Conservation (phyloP, 2,113 vertebrate genomes). For the Barbus barbus region DNA sequence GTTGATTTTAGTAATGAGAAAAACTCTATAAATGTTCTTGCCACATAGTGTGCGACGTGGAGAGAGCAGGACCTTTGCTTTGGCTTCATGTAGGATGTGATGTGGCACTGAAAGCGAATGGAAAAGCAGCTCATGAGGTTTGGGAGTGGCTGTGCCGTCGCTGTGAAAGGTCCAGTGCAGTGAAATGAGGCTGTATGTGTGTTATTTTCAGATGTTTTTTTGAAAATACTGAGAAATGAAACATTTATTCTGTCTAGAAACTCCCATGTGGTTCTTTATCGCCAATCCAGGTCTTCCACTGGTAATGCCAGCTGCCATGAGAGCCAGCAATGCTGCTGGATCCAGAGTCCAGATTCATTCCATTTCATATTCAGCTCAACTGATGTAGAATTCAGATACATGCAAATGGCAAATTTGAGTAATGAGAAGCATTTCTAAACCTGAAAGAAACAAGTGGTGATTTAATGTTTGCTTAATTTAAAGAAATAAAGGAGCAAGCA, state of each 20-base stretch:
- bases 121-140: conserved; percentile 13
- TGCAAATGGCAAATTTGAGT: not conserved
- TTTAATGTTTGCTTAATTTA: too few relatives aligned
- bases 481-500: too few relatives aligned
- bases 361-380: not conserved
- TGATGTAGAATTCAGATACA: not conserved
- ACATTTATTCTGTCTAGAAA: not conserved
- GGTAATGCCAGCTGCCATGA: not conserved
- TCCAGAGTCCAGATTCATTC: not conserved
- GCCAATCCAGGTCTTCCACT: not conserved
- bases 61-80: not conserved
- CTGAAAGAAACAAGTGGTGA: too few relatives aligned
- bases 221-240: conserved; percentile 1
- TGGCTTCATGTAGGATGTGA: conserved; percentile 24
- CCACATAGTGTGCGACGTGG: not conserved
- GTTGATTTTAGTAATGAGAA: not conserved
- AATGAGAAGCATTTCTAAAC: too few relatives aligned
- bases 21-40: not conserved
- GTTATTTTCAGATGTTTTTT: not conserved
- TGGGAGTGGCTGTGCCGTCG: not conserved
- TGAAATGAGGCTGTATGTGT: not conserved
- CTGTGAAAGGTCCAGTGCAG: not conserved
- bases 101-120: conserved; percentile 16
- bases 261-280: not conserved
- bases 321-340: too few relatives aligned